These are phyloP conservation scores for Atta cephalotes DNA, from an alignment of 1,140 invertebrate genomes.

Conservation along the genomic window DNA sequence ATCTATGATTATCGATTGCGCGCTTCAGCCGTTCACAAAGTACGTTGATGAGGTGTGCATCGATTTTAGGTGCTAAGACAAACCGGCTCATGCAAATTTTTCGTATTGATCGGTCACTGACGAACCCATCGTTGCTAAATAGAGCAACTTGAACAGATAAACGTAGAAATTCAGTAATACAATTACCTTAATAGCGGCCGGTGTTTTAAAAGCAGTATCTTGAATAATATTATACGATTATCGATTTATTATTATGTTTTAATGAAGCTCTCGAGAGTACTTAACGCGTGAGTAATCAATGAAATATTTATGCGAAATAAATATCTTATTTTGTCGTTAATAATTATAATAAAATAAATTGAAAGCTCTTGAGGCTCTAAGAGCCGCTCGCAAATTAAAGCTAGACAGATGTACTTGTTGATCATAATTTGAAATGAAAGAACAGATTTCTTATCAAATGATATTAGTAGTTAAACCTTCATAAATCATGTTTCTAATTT, in stretches of 20 bases:
- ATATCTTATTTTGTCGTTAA: slow-evolving; percentile 28
- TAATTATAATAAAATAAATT: background rate
- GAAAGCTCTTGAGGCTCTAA: background rate
- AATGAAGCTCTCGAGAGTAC: background rate
- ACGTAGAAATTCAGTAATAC: background rate
- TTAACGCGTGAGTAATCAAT: background rate
- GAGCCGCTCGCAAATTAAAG: background rate
- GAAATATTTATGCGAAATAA: background rate
- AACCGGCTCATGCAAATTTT: slow-evolving; percentile 4
- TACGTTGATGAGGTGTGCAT: slow-evolving; percentile 19
- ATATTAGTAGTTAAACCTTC: slow-evolving; percentile 9
- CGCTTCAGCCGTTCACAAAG: background rate
- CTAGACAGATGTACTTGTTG: background rate
- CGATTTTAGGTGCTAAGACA: slow-evolving; percentile 10
- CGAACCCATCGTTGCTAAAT: background rate
- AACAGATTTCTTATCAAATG: slow-evolving; percentile 33
- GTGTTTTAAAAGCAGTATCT: slow-evolving; percentile 1
- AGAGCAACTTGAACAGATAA: background rate
- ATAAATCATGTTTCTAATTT: slow-evolving; percentile 43
- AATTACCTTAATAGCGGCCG: slow-evolving; percentile 12
- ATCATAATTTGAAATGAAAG: slow-evolving; percentile 8
- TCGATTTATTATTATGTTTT: slow-evolving; percentile 10
- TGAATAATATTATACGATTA: background rate
- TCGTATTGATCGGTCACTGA: background rate
- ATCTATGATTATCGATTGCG: slow-evolving; percentile 57